Conservation (phyloP, 2,113 vertebrate species). For the Corythaixoides concolor region DNA sequence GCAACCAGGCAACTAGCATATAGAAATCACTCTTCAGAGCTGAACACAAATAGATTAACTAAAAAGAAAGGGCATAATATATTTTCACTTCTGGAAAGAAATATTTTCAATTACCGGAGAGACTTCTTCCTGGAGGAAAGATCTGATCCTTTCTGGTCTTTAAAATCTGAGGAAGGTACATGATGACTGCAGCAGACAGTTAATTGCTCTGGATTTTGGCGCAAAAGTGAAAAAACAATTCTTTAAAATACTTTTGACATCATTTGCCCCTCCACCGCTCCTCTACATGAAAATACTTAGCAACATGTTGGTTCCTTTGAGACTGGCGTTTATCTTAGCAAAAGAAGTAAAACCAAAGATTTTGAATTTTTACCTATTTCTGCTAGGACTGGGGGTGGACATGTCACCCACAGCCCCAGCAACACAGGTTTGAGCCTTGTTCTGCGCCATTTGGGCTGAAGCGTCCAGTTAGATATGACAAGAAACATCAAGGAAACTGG, state of each 20-base stretch:
- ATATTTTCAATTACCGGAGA: background rate
- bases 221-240: background rate
- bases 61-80: background rate
- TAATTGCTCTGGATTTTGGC: background rate
- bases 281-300: background rate
- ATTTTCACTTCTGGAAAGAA: slow-evolving; percentile 52
- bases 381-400: background rate
- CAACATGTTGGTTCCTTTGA: background rate
- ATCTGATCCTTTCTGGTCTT: background rate
- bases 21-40: slow-evolving; percentile 24
- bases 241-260: background rate
- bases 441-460: background rate
- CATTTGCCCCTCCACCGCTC: background rate
- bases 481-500: background rate
- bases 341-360: background rate
- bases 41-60: background rate
- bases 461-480: background rate
- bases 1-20: slow-evolving; percentile 39
- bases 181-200: background rate
- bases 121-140: background rate
- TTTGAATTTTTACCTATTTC: background rate
- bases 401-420: background rate
- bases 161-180: background rate
- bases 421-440: background rate
- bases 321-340: background rate